Conservation (phyloP, 2,888 invertebrate species). For the Eledone cirrhosa region DNA sequence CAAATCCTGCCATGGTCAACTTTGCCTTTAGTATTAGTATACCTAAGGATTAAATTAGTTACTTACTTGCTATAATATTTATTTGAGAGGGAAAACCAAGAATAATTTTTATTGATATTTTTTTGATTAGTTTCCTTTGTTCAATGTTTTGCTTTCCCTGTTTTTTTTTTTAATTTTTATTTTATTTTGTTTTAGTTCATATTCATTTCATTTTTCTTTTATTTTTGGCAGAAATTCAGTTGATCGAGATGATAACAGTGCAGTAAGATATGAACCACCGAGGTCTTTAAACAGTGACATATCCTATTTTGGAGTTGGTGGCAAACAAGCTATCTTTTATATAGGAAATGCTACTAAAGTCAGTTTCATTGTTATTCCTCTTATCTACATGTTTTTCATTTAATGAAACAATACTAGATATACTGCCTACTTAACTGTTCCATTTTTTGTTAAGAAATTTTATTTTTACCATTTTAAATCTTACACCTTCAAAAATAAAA, state of each 20-base stretch:
- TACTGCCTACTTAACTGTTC: no score
- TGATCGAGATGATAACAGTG: not conserved
- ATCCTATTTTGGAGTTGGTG: constrained; percentile 67
- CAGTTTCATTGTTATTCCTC: constrained; percentile 32
- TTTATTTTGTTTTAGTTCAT: not conserved
- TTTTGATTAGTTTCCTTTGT: no score
- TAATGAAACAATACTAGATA: no score
- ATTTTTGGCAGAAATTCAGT: not conserved
- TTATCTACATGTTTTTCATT: not conserved
- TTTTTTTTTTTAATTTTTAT: not conserved
- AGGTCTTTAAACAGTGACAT: constrained; percentile 66
- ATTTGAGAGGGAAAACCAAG: no score
- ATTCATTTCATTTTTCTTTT: not conserved
- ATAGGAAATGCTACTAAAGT: constrained; percentile 64
- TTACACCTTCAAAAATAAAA: no score
- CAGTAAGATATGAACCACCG: constrained; percentile 43
- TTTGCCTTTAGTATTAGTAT: no score
- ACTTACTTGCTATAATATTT: no score
- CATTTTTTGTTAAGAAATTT: no score
- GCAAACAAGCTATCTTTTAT: constrained; percentile 67
- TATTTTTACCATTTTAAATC: no score
- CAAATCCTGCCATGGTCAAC: no score
- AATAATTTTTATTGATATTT: no score
- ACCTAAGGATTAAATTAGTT: no score
- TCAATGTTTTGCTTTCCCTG: not conserved